Evolutionary conservation across 2,113 vertebrate species (phyloP), one percentile per base, ranked within the genome.

Genomic region (Cynoglossus semilaevis): DNA sequence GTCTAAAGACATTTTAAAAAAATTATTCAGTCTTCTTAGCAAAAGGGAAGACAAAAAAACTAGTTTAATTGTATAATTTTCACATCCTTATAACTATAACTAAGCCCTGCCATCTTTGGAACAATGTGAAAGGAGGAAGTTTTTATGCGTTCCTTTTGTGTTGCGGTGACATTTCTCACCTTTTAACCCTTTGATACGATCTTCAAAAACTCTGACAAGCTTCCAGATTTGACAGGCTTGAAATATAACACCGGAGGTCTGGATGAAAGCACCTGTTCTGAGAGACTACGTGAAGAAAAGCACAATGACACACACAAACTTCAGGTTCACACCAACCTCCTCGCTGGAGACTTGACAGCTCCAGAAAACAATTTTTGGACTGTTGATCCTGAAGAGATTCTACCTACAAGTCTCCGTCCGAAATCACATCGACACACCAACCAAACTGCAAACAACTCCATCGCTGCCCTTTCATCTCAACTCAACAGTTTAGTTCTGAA

Each of bases 341-440:
- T 36, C 12, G 55, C 57, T 76, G 52, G 70, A 58, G 70, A 76
- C 69, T 36, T 58, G 52, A 67, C 65, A 61, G 68, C 72, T 44
- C 74, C 77, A 81, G 67, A 73, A 85, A 66, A 70, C 47, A n/a
- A n/a, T n/a, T 40, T 70, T 79, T 79, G 22, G 54, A 65, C 48
- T 58, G 37, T 51, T 64, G 59, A 70, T 58, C 66, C 68, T 61
- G 58, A 73, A 77, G 48, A 80, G 60, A 81, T 72, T 77, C 54
- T 46, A 67, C 63, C 74, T 59, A 48, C 15, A 53, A 52, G n/a
- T 7, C 59, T 44, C 52, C 22, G 35, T 48, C 2, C 42, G 15
- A 36, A 2, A 9, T 15, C 0, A 3, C 18, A 65, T 54, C 53
- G 55, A 51, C 56, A 22, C 14, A 8, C 1, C 7, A 37, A 60